Percentiles rank a stretch among this genome's conserved stretches.
These are phyloP conservation scores for Forbesichthys agassizii DNA, from an alignment of 2,113 vertebrate species.

Conservation along the genomic window DNA sequence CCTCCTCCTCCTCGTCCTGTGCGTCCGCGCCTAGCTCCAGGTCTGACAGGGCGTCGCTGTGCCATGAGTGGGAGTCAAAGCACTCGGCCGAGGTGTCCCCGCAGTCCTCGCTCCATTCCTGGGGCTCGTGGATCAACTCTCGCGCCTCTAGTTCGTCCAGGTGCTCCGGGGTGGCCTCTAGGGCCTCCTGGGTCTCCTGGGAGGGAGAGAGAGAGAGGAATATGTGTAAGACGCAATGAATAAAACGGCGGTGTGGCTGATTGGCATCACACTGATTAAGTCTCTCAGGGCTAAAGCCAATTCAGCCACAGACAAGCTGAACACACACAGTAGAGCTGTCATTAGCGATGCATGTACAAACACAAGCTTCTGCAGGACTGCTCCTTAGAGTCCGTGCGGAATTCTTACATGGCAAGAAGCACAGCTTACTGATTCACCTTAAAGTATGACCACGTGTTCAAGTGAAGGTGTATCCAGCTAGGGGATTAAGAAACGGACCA, in stretches of 20 bases:
- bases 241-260: background rate
- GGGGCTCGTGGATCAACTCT: conserved; percentile 54
- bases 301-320: background rate
- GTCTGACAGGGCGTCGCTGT: conserved; percentile 76
- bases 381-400: background rate
- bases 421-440: background rate
- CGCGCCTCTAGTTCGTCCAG: conserved; percentile 67
- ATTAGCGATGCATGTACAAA: background rate
- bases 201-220: conserved; percentile 26
- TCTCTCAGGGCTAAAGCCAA: conserved; percentile 4
- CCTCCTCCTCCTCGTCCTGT: conserved; percentile 69
- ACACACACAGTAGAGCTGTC: background rate
- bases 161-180: conserved; percentile 67
- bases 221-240: background rate
- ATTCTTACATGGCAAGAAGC: background rate
- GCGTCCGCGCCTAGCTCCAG: conserved; percentile 74
- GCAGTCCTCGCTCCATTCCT: conserved; percentile 54
- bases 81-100: conserved; percentile 72
- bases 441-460: too few relatives aligned
- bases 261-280: conserved; percentile 4
- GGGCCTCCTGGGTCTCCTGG: conserved; percentile 76
- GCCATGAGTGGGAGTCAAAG: conserved; percentile 76
- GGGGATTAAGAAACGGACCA: too few relatives aligned
- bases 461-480: too few relatives aligned
- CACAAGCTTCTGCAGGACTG: too few relatives aligned